These are phyloP conservation scores for Petrocephalus sullivani DNA, from an alignment of 2,797 vertebrate genomes.

Conservation along the genomic window DNA sequence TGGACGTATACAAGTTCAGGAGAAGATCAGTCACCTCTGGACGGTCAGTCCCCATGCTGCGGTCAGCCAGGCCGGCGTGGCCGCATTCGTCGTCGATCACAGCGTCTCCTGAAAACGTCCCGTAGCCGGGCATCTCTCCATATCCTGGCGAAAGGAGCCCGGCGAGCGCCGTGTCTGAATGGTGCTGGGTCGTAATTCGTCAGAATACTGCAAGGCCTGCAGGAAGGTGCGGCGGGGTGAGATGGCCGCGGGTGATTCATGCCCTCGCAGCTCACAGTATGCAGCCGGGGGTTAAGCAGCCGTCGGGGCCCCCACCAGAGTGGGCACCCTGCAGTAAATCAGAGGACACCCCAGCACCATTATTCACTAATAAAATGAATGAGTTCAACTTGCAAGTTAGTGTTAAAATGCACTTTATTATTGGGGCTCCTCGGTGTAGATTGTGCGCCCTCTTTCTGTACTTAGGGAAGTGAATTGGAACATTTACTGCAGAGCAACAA, in stretches of 20 bases:
- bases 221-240: neutral
- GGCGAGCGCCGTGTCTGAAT: neutral
- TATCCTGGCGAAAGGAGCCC: neutral
- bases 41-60: neutral
- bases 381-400: neutral
- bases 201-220: neutral
- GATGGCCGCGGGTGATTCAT: neutral
- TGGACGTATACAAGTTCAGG: neutral
- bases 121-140: neutral
- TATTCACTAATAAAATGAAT: conserved; percentile 8
- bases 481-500: neutral
- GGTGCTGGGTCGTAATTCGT: neutral
- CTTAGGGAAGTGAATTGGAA: neutral
- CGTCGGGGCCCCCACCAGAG: neutral
- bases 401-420: neutral
- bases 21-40: neutral
- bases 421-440: neutral
- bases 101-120: neutral
- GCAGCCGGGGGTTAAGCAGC: neutral
- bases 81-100: conserved; percentile 2
- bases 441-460: neutral
- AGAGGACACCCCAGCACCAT: neutral
- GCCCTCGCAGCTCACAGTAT: neutral
- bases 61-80: conserved; percentile 11
- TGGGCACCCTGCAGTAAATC: neutral